These are phyloP conservation scores for Actinernus sp. DNA, from an alignment of 92 coral and sea anemone species.

Conservation along the genomic window DNA sequence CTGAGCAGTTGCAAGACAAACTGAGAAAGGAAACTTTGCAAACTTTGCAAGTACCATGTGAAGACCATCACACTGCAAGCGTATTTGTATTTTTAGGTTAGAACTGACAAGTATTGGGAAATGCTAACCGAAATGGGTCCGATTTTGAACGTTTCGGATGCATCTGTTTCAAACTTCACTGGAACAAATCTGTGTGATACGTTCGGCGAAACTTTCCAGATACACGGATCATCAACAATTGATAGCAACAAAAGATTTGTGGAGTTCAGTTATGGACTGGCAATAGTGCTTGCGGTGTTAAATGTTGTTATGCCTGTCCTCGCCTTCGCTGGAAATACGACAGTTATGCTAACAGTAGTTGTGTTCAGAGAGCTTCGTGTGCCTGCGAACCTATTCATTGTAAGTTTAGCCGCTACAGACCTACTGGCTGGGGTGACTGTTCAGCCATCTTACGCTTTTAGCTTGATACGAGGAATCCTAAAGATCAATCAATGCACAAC, in stretches of 20 bases:
- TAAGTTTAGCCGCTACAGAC: slow-evolving; percentile 19
- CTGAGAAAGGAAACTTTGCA: too few species aligned
- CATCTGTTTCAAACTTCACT: too few species aligned
- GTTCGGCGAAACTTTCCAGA: slow-evolving; percentile 15
- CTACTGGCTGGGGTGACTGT: slow-evolving; percentile 19
- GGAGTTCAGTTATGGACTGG: slow-evolving; percentile 8
- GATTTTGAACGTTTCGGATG: too few species aligned
- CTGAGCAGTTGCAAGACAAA: too few species aligned
- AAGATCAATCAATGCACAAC: slow-evolving; percentile 1
- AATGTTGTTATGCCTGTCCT: slow-evolving; percentile 6
- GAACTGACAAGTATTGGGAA: too few species aligned
- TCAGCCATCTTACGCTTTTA: slow-evolving; percentile 14
- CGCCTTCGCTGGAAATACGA: slow-evolving; percentile 4
- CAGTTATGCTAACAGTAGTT: slow-evolving; percentile 6
- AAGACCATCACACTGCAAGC: too few species aligned
- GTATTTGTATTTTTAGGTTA: too few species aligned
- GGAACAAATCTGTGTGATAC: too few species aligned
- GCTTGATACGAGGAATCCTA: slow-evolving; percentile 1
- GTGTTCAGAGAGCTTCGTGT: slow-evolving; percentile 11
- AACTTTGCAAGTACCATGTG: too few species aligned
- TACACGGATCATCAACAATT: slow-evolving; percentile 21
- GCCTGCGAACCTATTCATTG: slow-evolving; percentile 15
- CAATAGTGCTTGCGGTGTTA: slow-evolving; percentile 1
- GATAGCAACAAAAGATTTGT: slow-evolving; percentile 37
- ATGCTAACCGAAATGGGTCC: too few species aligned